phyloP scores from a whole-genome alignment of 2,888 invertebrate genomes.

The Drosophila longiperda region DNA sequence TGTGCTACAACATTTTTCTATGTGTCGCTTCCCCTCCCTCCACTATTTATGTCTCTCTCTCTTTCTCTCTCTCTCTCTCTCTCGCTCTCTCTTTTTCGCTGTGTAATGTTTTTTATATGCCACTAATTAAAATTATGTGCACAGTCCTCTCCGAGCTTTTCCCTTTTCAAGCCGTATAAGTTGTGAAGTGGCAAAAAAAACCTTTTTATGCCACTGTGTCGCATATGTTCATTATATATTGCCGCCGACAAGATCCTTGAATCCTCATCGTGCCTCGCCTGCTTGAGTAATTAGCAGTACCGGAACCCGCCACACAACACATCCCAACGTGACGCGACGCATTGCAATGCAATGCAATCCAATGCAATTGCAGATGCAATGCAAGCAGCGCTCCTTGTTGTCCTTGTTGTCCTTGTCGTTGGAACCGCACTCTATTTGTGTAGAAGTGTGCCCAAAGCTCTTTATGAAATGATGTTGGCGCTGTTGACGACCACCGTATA shows the following conservation, averaged over 20 bases:
- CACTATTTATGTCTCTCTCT: constrained; percentile 2
- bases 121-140: constrained; percentile 74
- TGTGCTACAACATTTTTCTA: constrained; percentile 42
- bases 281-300: constrained; percentile 75
- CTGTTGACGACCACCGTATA: constrained; percentile 45
- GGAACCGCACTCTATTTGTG: constrained; percentile 48
- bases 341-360: constrained; percentile 34
- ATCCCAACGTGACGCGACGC: constrained; percentile 24
- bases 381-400: constrained; percentile 48
- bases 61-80: constrained; percentile 10
- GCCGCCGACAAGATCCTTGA: constrained; percentile 71
- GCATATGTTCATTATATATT: constrained; percentile 75
- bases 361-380: constrained; percentile 53
- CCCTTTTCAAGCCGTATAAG: constrained; percentile 22
- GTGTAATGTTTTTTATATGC: constrained; percentile 58
- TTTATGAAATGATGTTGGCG: constrained; percentile 62
- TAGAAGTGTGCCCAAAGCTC: constrained; percentile 46
- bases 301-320: constrained; percentile 52
- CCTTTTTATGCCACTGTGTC: constrained; percentile 77
- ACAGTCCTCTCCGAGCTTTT: constrained; percentile 1
- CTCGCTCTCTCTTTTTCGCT: constrained; percentile 4
- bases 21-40: neutral
- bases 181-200: constrained; percentile 56
- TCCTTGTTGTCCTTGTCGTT: constrained; percentile 40
- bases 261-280: constrained; percentile 55